Conservation (phyloP, 2,888 invertebrate genomes). For the Drosophila imparisetae region DNA sequence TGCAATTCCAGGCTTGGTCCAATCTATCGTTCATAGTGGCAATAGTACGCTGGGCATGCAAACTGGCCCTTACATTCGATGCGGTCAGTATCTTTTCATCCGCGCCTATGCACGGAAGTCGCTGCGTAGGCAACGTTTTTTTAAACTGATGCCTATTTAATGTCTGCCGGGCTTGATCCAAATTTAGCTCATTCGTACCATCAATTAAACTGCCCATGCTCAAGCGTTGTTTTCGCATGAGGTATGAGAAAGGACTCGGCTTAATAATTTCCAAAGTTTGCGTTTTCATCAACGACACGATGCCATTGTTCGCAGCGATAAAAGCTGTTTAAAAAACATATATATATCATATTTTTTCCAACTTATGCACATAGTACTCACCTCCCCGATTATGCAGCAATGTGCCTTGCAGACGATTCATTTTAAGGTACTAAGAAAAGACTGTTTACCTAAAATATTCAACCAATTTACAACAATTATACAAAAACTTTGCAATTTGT, state of each 20-base stretch:
- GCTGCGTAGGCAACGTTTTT: neutral
- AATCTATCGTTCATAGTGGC: neutral
- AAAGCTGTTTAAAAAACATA: neutral
- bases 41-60: conserved; percentile 10
- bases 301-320: neutral
- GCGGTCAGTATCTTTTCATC: conserved; percentile 1
- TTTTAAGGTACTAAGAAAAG: neutral
- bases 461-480: neutral
- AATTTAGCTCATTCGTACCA: neutral
- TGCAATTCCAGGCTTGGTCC: neutral
- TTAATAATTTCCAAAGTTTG: neutral
- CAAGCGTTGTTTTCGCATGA: neutral
- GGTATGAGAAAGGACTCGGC: neutral
- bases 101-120: neutral
- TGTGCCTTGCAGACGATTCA: neutral
- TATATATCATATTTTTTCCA: neutral
- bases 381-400: neutral
- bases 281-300: neutral
- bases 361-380: neutral
- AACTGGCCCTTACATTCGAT: neutral
- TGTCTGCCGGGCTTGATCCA: neutral
- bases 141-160: neutral
- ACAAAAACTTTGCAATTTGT: neutral
- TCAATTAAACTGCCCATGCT: neutral
- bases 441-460: neutral